Percentiles rank a stretch among this genome's conserved stretches.
Conservation (phyloP, 2,113 vertebrate species). For the Noctilio leporinus region DNA sequence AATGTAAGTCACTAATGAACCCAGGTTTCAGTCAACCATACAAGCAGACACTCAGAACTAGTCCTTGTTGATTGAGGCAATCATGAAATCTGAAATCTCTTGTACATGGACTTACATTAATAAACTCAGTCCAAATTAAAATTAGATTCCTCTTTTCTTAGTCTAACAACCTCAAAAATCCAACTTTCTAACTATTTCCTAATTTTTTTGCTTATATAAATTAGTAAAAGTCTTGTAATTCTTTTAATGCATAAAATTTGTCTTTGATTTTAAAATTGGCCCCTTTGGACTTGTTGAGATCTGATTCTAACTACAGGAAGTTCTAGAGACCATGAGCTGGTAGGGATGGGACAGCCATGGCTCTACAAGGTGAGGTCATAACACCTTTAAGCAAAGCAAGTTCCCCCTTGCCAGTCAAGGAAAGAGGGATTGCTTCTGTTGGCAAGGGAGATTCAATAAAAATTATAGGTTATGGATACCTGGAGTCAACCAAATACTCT, state of each 20-base stretch:
- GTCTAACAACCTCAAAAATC: not conserved
- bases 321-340: not conserved
- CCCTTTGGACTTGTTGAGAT: not conserved
- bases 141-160: not conserved
- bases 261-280: not conserved
- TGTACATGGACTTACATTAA: not conserved
- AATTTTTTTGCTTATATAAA: not conserved
- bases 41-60: not conserved
- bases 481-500: not conserved
- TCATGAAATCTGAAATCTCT: not conserved
- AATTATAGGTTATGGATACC: not conserved
- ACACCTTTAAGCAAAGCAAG: not conserved
- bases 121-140: slow-evolving; percentile 20
- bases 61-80: not conserved
- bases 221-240: not conserved
- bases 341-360: not conserved
- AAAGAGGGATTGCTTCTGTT: not conserved
- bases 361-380: not conserved
- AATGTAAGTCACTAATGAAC: not conserved
- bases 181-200: not conserved
- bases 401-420: not conserved
- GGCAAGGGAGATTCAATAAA: not conserved
- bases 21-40: not conserved
- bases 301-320: not conserved
- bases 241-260: not conserved